phyloP scores from a whole-genome alignment of 2,888 invertebrate species.

The Thumatha senex region DNA sequence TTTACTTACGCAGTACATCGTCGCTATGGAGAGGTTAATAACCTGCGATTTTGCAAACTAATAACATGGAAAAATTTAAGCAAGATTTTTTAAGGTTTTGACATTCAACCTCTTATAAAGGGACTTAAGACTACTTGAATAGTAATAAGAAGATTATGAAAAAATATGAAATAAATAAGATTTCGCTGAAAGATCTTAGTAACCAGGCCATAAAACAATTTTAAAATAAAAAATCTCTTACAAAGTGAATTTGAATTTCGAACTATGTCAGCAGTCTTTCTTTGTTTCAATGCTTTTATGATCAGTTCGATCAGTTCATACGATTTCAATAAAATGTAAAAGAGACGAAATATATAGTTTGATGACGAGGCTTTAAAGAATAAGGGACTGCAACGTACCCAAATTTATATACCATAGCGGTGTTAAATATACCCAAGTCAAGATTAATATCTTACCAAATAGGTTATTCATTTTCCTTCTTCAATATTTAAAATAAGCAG shows the following conservation, averaged over 20 bases:
- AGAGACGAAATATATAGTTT: background rate
- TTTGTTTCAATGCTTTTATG: constrained; percentile 17
- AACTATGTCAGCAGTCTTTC: constrained; percentile 19
- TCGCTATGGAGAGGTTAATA: constrained; percentile 17
- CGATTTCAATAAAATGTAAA: constrained; percentile 8
- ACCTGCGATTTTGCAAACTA: constrained; percentile 16
- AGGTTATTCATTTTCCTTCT: too few relatives aligned
- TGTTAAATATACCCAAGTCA: too few relatives aligned
- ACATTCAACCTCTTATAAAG: constrained; percentile 18
- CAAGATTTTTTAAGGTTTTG: constrained; percentile 4
- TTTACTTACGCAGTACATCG: constrained; percentile 7
- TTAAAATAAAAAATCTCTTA: too few relatives aligned
- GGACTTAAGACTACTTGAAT: too few relatives aligned
- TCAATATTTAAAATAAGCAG: too few relatives aligned
- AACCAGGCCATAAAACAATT: too few relatives aligned
- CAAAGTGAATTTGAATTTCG: constrained; percentile 22
- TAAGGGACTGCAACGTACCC: background rate
- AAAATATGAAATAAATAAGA: too few relatives aligned
- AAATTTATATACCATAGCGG: too few relatives aligned
- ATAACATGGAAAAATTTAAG: constrained; percentile 18
- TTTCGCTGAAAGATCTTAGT: too few relatives aligned
- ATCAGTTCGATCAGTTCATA: constrained; percentile 7
- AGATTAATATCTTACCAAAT: too few relatives aligned
- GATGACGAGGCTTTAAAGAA: background rate
- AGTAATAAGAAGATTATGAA: too few relatives aligned